Base-by-base conservation (phyloP, 2,113 vertebrate species). In the Puntigrus tetrazona region DNA sequence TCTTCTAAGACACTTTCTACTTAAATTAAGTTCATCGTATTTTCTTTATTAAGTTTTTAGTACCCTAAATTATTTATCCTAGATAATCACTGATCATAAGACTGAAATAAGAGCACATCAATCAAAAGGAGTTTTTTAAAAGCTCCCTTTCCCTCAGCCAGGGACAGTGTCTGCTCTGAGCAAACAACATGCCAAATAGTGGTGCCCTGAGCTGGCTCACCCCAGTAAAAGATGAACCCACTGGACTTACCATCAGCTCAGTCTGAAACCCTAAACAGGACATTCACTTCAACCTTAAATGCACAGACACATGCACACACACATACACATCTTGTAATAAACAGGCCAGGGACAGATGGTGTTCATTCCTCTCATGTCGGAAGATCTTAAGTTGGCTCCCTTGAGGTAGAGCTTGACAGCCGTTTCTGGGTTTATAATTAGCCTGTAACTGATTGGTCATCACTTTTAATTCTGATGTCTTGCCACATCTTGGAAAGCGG, bases 71-170 rank as follows among this genome's bases (percentile, higher is more conserved):
- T 89, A 94, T 95, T 95, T 85, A 94, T 91, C 86, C 76, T 31
- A 74, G 90, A 93, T 95, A 94, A 95, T 94, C 90, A 87, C 90
- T 86, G 93, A 95, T 95, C 93, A 95, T 92, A 93, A 90, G 91
- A 57, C 29, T 86, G 84, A 86, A 90, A 90, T 88, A 93, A 90
- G 91, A 92, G 91, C 88, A 92, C 93, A 93, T 94, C 93, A 94
- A 88, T 92, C 90, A 90, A 86, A 85, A 86, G 67, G 89, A 88
- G 83, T 65, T 86, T 88, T 88, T 84, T 57, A 8, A 84, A 72
- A 85, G 88, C 7, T 79, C 27, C 43, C 34, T 75, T 75, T 87
- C 86, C 88, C 88, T 81, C 70, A 83, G 86, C 83, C 87, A 38
- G 84, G 45, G 89, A 88, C 78, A 65, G 29, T 78, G 83, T 81